Conservation (phyloP, 1,140 invertebrate genomes). For the Zaprionus camerounensis region DNA sequence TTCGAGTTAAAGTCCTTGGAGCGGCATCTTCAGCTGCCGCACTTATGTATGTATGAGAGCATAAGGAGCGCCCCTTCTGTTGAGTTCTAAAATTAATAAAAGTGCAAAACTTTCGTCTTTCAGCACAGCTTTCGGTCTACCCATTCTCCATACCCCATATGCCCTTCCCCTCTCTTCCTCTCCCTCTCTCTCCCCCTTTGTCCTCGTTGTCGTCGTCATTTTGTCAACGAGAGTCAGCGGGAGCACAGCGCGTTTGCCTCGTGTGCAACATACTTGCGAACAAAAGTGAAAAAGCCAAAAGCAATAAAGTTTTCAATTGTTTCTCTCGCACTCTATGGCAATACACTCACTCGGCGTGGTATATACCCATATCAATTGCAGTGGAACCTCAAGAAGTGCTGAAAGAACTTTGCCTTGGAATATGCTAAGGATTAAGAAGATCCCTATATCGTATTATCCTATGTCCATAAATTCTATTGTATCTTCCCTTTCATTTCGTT, state of each 20-base stretch:
- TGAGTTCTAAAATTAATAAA: slow-evolving; percentile 77
- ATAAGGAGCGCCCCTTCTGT: slow-evolving; percentile 25
- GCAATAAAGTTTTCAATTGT: slow-evolving; percentile 82
- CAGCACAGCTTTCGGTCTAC: slow-evolving; percentile 29
- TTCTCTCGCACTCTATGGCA: slow-evolving; percentile 77
- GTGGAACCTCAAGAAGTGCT: background rate
- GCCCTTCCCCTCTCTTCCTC: background rate
- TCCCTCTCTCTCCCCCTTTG: slow-evolving; percentile 31
- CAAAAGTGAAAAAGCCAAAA: slow-evolving; percentile 82
- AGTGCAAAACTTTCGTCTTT: slow-evolving; percentile 65
- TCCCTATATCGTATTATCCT: background rate
- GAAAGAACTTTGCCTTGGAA: background rate
- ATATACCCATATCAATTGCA: background rate
- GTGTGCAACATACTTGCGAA: slow-evolving; percentile 77
- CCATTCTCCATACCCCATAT: background rate
- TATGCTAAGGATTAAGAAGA: background rate
- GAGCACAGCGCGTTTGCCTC: slow-evolving; percentile 20
- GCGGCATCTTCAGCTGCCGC: slow-evolving; percentile 22
- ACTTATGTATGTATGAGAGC: slow-evolving; percentile 37
- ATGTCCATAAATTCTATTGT: background rate
- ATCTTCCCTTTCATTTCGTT: background rate
- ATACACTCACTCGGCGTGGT: slow-evolving; percentile 22
- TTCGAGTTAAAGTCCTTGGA: slow-evolving; percentile 22
- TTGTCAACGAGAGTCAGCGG: slow-evolving; percentile 59
- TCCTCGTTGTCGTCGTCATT: slow-evolving; percentile 47